phyloP scores from a whole-genome alignment of 2,113 vertebrate species.

The Opisthocomus hoazin region DNA sequence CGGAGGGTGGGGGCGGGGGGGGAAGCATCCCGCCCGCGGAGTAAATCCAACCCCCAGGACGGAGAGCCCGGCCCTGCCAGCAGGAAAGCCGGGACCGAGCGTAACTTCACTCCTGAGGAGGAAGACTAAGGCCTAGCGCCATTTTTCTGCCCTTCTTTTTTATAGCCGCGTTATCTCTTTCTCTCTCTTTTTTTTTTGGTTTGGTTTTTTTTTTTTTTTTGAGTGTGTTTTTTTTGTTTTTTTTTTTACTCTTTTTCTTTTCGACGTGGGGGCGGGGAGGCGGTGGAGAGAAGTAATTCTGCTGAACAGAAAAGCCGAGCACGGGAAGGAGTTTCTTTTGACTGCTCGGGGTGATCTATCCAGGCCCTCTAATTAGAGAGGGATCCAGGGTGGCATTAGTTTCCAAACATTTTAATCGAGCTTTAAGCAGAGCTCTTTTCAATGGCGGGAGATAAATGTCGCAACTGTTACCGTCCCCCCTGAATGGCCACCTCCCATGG shows the following conservation, averaged over 20 bases:
- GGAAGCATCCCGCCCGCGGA: no score
- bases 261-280: neutral
- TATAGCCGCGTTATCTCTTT: neutral
- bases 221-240: no score
- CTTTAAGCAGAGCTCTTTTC: conserved; percentile 82
- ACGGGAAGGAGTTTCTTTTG: neutral
- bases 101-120: rapidly evolving
- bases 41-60: no score
- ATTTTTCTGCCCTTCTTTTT: neutral
- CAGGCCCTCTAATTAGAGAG: conserved; percentile 82
- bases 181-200: no score
- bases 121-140: neutral
- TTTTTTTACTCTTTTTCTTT: neutral
- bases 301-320: conserved; percentile 10
- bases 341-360: conserved; percentile 31
- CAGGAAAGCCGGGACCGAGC: rapidly evolving
- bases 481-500: conserved; percentile 84
- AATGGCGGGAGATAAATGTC: conserved; percentile 83
- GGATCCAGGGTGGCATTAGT: conserved; percentile 85
- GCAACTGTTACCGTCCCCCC: conserved; percentile 74
- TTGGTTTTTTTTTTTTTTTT: neutral
- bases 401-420: conserved; percentile 93
- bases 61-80: neutral
- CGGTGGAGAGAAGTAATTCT: neutral
- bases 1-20: no score